Base-by-base conservation (phyloP, 2,888 invertebrate genomes). In the Zygothrica quintamaculata region DNA sequence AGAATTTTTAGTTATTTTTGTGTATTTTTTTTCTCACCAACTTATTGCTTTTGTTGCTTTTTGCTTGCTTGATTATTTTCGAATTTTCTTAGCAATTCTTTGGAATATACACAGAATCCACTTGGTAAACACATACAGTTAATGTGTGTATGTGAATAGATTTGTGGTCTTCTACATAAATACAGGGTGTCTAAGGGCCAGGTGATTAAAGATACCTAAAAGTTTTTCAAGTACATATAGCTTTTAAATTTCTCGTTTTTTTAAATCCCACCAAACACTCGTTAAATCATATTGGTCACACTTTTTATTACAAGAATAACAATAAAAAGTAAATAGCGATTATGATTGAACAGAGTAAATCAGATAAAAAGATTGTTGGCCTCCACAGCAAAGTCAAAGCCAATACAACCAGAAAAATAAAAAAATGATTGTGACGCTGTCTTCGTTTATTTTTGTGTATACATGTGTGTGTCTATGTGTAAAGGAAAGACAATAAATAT, bases 1-100 rank as follows among this genome's bases (percentile, higher is more conserved):
- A 89, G 89, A 71, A 74, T 62, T 74, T 88, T 87, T 70, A 75
- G 87, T 87, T 89, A 88, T 88, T 86, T 84, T 84, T 77, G 87
- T 86, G 73, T 80, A 57, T 86, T 37, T 69, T 62, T 74, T 65
- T 76, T 44, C 69, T 61, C 81, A 80, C 74, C 60, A 74, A 64
- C 33, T 46, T 66, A 77, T 70, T 65, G 57, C 43, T 43, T 57
- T 55, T 57, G 52, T 43, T 71, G 60, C 65, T 53, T 31, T 56
- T 58, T 52, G 29, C 51, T 79, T 44, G 59, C 48, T 61, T 68
- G 58, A 70, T 71, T 75, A 78, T 81, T 82, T 81, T 59, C 34
- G 52, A 81, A 69, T 69, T 46, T 73, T 70, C 65, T 62, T 79
- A 65, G 74, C 67, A 59, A 59, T 76, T 78, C 79, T 82, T 73